A percentile compares a stretch with the other conserved stretches of the same genome.
Conservation (phyloP, 2,888 invertebrate genomes). For the Lasioglossum calceatum region DNA sequence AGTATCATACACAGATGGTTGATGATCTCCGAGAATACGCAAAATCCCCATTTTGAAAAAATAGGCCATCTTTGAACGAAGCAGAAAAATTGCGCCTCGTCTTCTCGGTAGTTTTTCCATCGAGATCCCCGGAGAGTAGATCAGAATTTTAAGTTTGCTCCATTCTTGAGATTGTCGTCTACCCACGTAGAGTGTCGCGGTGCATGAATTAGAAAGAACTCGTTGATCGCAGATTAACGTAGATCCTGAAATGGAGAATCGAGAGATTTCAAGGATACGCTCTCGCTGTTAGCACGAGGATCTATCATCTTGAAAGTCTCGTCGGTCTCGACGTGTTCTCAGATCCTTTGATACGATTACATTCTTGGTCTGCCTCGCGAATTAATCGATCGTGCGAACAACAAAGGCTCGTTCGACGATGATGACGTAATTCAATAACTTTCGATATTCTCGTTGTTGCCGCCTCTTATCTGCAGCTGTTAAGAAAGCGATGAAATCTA, state of each 20-base stretch:
- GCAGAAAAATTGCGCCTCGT: background rate
- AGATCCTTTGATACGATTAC: slow-evolving; percentile 31
- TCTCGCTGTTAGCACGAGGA: slow-evolving; percentile 20
- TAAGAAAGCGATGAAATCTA: background rate
- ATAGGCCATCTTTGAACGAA: background rate
- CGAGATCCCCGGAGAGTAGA: background rate
- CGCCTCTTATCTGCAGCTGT: background rate
- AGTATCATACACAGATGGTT: background rate
- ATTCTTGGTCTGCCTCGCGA: slow-evolving; percentile 1
- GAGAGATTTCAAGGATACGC: slow-evolving; percentile 58
- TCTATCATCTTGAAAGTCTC: slow-evolving; percentile 37
- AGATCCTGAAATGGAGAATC: slow-evolving; percentile 59
- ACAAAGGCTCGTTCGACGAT: slow-evolving; percentile 11
- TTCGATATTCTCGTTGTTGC: slow-evolving; percentile 10
- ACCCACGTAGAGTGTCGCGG: background rate
- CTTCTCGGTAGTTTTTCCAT: background rate
- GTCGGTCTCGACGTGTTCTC: background rate
- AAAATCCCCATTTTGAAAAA: background rate
- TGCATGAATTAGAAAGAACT: slow-evolving; percentile 53
- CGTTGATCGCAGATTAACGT: slow-evolving; percentile 33
- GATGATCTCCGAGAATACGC: background rate
- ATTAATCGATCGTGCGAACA: slow-evolving; percentile 19
- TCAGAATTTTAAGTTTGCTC: slow-evolving; percentile 9
- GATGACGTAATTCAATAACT: slow-evolving; percentile 26
- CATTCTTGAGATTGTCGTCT: slow-evolving; percentile 22